Conservation (phyloP, 2,797 vertebrate species). For the Anisognathus igniventris region DNA sequence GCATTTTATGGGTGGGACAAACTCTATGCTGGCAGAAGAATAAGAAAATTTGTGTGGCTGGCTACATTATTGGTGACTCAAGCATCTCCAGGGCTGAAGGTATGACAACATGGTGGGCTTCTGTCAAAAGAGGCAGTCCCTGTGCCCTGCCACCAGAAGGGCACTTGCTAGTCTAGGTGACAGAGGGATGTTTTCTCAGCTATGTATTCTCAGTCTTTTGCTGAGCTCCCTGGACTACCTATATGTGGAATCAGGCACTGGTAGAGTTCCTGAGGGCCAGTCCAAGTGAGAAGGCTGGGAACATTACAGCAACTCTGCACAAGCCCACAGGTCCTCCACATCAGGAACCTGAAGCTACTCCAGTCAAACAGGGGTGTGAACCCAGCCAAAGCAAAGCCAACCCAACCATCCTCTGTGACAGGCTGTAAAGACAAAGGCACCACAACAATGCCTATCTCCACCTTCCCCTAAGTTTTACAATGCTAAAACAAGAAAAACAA, state of each 20-base stretch:
- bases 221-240: background rate
- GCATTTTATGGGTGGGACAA: background rate
- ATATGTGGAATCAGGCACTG: background rate
- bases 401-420: background rate
- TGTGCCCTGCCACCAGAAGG: background rate
- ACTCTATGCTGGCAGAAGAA: background rate
- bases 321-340: background rate
- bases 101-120: background rate
- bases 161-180: background rate
- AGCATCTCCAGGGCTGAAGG: background rate
- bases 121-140: background rate
- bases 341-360: background rate
- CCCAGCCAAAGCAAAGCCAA: background rate
- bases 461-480: background rate
- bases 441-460: background rate
- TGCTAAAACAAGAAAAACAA: background rate
- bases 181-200: background rate
- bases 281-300: background rate
- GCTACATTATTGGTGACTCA: background rate
- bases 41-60: background rate
- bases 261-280: background rate
- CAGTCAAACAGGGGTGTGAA: background rate
- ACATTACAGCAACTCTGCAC: background rate
- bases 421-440: background rate
- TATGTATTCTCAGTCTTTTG: background rate